Base-by-base conservation (phyloP, 1,140 invertebrate species). In the Platyscapa corneri region DNA sequence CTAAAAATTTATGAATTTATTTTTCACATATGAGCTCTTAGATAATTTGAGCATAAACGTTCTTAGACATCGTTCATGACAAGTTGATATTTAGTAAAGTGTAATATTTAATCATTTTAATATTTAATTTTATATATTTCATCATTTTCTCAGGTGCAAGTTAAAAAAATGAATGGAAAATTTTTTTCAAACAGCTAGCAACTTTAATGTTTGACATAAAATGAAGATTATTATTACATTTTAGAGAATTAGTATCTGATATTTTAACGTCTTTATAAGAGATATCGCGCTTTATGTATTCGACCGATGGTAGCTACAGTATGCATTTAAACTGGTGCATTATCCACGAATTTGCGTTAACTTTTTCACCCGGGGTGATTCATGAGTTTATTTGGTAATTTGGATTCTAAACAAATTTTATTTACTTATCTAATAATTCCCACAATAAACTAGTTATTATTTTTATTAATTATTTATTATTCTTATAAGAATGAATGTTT, bases 251-350 rank as follows among this genome's bases (percentile, higher is more conserved):
- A 56, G 64, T 87, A 65, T 56, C 77, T 86, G 56, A 86, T 88
- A 91, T 88, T 90, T 88, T 80, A 88, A 85, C 78, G 86, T 90
- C 87, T 91, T 89, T 89, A 88, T 88, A 89, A 90, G 89, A 89
- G 83, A 82, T 78, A 20, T 23, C 46, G 78, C 85, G 76, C 3
- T 53, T 34, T 76, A 60, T 20, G 65, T 81, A 83, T 72, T 20
- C 34, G 0, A 23, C 20, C 3, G 67, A 2, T 39, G 18, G 32
- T 37, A 53, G 14, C 46, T 49, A 84, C 88, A 92, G 91, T 90
- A 92, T 92, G 91, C 91, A 92, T 92, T 92, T 92, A 92, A 92
- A 92, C 88, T 88, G 90, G 89, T 90, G 89, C 90, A 92, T 92
- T 92, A 92, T 90, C 91, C 83, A 86, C 72, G 82, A 86, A 84